These are phyloP conservation scores for Eulemur macaco DNA, from an alignment of 2,113 vertebrate species.

Conservation along the genomic window DNA sequence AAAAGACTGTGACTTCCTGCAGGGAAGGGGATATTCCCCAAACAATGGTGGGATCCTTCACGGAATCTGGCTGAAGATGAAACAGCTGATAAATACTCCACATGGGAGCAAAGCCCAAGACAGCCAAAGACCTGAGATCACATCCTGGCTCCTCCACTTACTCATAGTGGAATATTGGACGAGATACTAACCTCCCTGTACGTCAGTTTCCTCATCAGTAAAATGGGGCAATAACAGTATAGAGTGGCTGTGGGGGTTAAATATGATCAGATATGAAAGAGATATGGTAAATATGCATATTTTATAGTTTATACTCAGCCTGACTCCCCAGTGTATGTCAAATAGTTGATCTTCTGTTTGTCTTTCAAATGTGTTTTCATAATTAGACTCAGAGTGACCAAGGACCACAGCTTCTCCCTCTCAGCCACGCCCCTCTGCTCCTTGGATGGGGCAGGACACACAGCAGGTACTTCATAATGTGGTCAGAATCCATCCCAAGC, in stretches of 20 bases:
- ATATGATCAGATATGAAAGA: not conserved
- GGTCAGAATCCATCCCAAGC: not conserved
- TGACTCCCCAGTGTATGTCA: not conserved
- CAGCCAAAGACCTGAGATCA: not conserved
- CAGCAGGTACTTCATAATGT: not conserved
- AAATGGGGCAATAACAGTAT: not conserved
- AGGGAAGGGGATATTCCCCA: not conserved
- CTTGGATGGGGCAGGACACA: not conserved
- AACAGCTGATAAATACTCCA: not conserved
- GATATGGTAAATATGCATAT: not conserved
- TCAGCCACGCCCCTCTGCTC: not conserved
- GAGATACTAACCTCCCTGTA: not conserved
- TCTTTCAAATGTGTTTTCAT: not conserved
- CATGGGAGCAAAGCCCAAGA: not conserved
- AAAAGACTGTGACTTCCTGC: not conserved
- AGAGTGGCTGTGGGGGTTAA: not conserved
- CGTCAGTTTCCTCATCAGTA: not conserved
- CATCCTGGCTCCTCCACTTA: not conserved
- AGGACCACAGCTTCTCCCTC: not conserved
- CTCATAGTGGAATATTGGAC: not conserved
- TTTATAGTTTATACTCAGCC: not conserved
- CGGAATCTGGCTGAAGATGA: not conserved
- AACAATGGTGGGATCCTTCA: not conserved
- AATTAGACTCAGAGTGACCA: not conserved
- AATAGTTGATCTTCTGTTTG: not conserved